These are phyloP conservation scores for Dyspetes luteomarginatus DNA, from an alignment of 2,888 invertebrate genomes.

Conservation along the genomic window DNA sequence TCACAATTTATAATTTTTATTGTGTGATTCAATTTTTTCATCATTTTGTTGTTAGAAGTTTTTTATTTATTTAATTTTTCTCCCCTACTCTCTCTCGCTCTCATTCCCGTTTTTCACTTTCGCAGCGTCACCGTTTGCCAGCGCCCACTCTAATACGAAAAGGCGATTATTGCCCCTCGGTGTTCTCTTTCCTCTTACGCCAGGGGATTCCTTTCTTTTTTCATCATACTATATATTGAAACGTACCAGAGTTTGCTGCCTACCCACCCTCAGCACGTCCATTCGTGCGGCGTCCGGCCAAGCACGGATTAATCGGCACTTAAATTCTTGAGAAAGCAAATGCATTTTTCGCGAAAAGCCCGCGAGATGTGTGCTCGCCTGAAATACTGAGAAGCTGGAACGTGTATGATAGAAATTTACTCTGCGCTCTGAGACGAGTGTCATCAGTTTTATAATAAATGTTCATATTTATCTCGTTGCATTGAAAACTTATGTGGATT, in stretches of 20 bases:
- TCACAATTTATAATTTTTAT: too few relatives aligned
- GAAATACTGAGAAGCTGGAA: neutral
- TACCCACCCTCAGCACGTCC: conserved; percentile 44
- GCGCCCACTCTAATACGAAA: conserved; percentile 52
- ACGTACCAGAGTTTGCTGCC: conserved; percentile 24
- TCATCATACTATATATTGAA: conserved; percentile 63
- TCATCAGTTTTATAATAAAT: neutral
- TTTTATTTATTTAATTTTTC: too few relatives aligned
- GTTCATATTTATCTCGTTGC: too few relatives aligned
- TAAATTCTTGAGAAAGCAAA: conserved; percentile 54
- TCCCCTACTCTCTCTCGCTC: conserved; percentile 13
- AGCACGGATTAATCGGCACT: conserved; percentile 59
- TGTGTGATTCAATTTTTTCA: too few relatives aligned
- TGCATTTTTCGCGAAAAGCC: conserved; percentile 17
- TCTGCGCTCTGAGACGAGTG: neutral
- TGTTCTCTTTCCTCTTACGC: conserved; percentile 49
- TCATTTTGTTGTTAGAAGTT: too few relatives aligned
- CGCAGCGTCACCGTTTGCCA: conserved; percentile 10
- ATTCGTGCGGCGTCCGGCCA: conserved; percentile 49
- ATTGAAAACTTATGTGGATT: too few relatives aligned
- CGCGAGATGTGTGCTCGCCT: conserved; percentile 16
- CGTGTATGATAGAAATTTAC: neutral
- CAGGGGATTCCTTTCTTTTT: conserved; percentile 71
- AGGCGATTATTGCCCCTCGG: conserved; percentile 63
- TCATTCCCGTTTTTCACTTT: neutral